Conservation (phyloP, 1,140 invertebrate genomes). For the Atta colombica region DNA sequence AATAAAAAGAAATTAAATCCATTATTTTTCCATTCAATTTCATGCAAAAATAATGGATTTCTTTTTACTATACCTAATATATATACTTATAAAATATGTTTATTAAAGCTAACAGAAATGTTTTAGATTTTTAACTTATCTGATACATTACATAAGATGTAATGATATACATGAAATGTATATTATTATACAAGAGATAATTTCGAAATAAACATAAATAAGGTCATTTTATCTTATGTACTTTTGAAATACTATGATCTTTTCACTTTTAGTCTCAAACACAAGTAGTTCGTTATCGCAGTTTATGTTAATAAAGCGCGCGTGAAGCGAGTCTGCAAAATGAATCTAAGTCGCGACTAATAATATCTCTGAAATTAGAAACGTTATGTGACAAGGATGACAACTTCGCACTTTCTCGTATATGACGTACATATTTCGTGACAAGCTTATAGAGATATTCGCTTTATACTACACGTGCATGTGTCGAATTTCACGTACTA, state of each 20-base stretch:
- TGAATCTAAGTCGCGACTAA: slow-evolving; percentile 67
- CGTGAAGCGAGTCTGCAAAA: slow-evolving; percentile 45
- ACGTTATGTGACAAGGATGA: slow-evolving; percentile 48
- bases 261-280: slow-evolving; percentile 42
- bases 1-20: too few species aligned
- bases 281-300: neutral
- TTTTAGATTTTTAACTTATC: too few species aligned
- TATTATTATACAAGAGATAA: neutral
- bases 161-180: neutral
- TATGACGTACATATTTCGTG: slow-evolving; percentile 76
- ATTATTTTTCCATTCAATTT: too few species aligned
- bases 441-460: slow-evolving; percentile 7
- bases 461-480: slow-evolving; percentile 64
- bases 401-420: slow-evolving; percentile 74
- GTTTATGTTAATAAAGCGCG: slow-evolving; percentile 70
- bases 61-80: too few species aligned
- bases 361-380: slow-evolving; percentile 72
- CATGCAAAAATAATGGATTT: too few species aligned
- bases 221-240: neutral
- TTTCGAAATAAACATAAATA: neutral
- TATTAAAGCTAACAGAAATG: too few species aligned
- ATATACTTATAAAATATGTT: too few species aligned
- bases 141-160: too few species aligned
- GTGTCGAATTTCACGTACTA: slow-evolving; percentile 60
- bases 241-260: neutral